Evolutionary conservation across 1,140 invertebrate species (phyloP).

Genomic region (Drosophila rhopaloa): DNA sequence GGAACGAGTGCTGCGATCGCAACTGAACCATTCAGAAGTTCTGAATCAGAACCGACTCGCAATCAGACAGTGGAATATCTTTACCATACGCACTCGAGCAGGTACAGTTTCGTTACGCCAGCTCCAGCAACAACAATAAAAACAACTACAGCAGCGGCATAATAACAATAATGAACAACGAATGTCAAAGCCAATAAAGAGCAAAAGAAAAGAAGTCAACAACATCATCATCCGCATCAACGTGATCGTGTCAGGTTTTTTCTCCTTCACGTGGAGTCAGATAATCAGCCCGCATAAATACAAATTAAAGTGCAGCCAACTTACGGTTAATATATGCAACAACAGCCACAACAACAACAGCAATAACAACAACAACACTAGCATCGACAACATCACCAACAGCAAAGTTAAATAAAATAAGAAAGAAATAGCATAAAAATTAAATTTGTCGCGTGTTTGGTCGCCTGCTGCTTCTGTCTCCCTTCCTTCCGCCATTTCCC

Average conservation of each 20-base stretch:
- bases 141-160: background rate
- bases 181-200: conserved; percentile 69
- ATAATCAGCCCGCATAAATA: conserved; percentile 82
- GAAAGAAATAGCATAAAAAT: conserved; percentile 78
- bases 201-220: conserved; percentile 59
- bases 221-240: conserved; percentile 63
- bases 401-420: conserved; percentile 62
- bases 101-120: conserved; percentile 67
- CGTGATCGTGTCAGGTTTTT: conserved; percentile 51
- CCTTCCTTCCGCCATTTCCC: background rate
- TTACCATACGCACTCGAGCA: conserved; percentile 53
- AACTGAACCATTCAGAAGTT: conserved; percentile 40
- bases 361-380: conserved; percentile 17
- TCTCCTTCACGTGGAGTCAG: conserved; percentile 40
- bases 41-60: conserved; percentile 16
- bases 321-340: conserved; percentile 81
- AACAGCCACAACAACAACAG: conserved; percentile 45
- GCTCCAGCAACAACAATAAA: conserved; percentile 5
- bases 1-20: conserved; percentile 3
- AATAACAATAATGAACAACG: conserved; percentile 51
- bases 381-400: conserved; percentile 31
- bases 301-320: conserved; percentile 80
- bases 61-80: conserved; percentile 32
- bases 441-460: conserved; percentile 82
- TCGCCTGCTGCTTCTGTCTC: conserved; percentile 49